phyloP scores from a whole-genome alignment of 2,113 vertebrate species.

The Pandion haliaetus region DNA sequence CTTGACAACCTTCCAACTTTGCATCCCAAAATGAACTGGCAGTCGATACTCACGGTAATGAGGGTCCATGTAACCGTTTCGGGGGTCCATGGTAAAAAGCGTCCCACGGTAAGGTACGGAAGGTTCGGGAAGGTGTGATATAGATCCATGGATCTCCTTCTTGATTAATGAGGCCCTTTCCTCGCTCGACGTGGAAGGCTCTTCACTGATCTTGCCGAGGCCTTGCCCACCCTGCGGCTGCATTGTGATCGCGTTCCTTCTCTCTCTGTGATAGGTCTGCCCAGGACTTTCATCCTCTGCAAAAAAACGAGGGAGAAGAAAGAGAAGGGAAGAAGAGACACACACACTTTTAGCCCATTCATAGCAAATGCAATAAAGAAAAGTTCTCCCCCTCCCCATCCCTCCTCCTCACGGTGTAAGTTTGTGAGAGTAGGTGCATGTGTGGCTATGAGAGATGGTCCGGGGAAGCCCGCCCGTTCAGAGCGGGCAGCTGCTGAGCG shows the following conservation, averaged over 20 bases:
- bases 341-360: slow-evolving; percentile 48
- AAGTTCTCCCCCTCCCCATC: not conserved
- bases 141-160: slow-evolving; percentile 92
- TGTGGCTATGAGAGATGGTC: slow-evolving; percentile 16
- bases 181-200: slow-evolving; percentile 94
- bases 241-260: slow-evolving; percentile 90
- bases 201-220: slow-evolving; percentile 86
- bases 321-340: not conserved
- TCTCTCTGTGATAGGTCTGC: slow-evolving; percentile 90
- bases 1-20: not conserved
- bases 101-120: slow-evolving; percentile 90
- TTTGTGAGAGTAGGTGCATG: not conserved
- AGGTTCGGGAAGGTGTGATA: slow-evolving; percentile 90
- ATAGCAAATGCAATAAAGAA: slow-evolving; percentile 31
- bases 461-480: not conserved
- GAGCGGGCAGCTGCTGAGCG: not conserved
- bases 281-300: slow-evolving; percentile 93
- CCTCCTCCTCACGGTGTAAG: not conserved
- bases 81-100: slow-evolving; percentile 93
- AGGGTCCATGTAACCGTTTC: slow-evolving; percentile 92
- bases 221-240: slow-evolving; percentile 80
- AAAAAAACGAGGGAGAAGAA: slow-evolving; percentile 18
- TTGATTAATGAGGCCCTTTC: slow-evolving; percentile 93
- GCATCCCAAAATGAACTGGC: not conserved
- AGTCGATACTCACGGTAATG: slow-evolving; percentile 88